phyloP scores from a whole-genome alignment of 2,888 invertebrate species.

The Nysson spinosus region DNA sequence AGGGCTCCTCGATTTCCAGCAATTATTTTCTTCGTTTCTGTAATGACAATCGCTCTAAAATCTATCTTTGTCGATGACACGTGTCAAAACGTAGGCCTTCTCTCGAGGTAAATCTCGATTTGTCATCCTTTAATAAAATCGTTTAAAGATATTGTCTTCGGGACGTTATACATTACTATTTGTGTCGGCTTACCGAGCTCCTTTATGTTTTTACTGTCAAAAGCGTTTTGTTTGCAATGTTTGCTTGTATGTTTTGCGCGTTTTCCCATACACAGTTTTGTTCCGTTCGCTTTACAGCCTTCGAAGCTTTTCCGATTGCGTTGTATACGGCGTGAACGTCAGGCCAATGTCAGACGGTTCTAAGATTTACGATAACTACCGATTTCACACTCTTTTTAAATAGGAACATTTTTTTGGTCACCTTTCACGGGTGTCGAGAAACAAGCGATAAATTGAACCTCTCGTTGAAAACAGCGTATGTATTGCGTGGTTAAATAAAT shows the following conservation, averaged over 20 bases:
- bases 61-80: slow-evolving; percentile 44
- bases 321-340: slow-evolving; percentile 23
- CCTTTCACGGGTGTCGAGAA: no score
- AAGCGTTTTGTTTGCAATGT: slow-evolving; percentile 32
- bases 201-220: slow-evolving; percentile 42
- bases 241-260: slow-evolving; percentile 27
- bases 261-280: not conserved
- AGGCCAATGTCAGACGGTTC: slow-evolving; percentile 12
- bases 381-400: not conserved
- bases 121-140: slow-evolving; percentile 50
- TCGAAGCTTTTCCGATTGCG: slow-evolving; percentile 21
- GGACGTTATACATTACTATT: slow-evolving; percentile 74
- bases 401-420: no score
- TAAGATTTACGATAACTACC: not conserved
- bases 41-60: slow-evolving; percentile 16
- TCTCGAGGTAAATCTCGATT: slow-evolving; percentile 52
- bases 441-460: no score
- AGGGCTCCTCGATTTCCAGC: slow-evolving; percentile 5
- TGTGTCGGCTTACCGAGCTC: slow-evolving; percentile 64
- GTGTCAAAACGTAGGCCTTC: slow-evolving; percentile 62
- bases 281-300: slow-evolving; percentile 14
- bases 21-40: not conserved
- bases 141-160: slow-evolving; percentile 72
- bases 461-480: no score
- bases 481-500: no score